Evolutionary conservation across 1,140 invertebrate genomes (phyloP).

Genomic region (Matsumurasca onukii): DNA sequence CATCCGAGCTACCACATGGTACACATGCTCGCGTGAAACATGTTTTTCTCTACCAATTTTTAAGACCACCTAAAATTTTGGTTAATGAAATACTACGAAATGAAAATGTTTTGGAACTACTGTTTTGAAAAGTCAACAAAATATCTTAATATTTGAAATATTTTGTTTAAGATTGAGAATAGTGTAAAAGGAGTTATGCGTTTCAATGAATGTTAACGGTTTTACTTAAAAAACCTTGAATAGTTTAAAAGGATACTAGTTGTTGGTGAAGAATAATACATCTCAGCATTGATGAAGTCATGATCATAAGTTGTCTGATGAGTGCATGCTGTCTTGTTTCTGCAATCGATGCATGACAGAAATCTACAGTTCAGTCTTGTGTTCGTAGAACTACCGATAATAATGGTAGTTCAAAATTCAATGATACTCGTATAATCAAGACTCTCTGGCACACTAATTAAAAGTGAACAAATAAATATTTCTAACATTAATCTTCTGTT

Average conservation of each 20-base stretch:
- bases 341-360: background rate
- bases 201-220: background rate
- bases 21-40: background rate
- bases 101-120: background rate
- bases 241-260: background rate
- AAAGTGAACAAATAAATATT: too few relatives aligned
- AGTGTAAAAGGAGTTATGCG: background rate
- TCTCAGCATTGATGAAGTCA: background rate
- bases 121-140: background rate
- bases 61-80: background rate
- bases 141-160: background rate
- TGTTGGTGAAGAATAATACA: background rate
- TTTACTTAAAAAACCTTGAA: background rate
- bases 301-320: background rate
- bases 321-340: background rate
- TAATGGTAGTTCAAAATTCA: too few relatives aligned
- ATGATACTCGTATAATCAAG: too few relatives aligned
- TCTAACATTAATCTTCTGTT: too few relatives aligned
- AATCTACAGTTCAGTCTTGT: constrained; percentile 3
- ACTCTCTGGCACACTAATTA: too few relatives aligned
- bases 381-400: too few relatives aligned
- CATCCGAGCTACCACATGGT: background rate
- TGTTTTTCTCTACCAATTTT: too few relatives aligned
- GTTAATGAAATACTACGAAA: background rate
- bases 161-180: background rate